phyloP scores from a whole-genome alignment of 2,113 vertebrate species.

The Alethe castanea region DNA sequence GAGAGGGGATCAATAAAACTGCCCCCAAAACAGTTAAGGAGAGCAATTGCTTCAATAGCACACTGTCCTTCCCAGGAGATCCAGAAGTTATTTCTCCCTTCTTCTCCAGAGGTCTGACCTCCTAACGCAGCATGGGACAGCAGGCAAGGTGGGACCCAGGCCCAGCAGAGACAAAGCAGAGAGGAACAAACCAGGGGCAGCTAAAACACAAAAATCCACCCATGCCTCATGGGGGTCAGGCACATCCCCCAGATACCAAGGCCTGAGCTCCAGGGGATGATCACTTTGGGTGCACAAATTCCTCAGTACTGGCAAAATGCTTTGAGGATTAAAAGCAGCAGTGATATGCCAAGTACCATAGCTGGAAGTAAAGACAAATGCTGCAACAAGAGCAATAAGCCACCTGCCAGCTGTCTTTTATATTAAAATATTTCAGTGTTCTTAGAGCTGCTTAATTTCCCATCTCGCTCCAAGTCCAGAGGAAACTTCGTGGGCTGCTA shows the following conservation, averaged over 20 bases:
- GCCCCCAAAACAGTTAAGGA: neutral
- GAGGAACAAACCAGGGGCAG: neutral
- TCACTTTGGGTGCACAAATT: neutral
- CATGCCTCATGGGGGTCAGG: neutral
- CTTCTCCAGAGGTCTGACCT: neutral
- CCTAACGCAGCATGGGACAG: neutral
- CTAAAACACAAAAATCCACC: neutral
- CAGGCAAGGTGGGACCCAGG: neutral
- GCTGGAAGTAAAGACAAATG: constrained; percentile 36
- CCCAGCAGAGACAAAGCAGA: neutral
- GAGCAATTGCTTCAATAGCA: neutral
- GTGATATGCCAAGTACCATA: neutral
- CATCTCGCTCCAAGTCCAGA: neutral
- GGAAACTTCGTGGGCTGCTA: constrained; percentile 22
- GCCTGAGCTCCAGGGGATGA: neutral
- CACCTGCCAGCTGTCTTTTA: constrained; percentile 48
- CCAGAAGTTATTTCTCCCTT: neutral
- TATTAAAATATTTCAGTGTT: constrained; percentile 54
- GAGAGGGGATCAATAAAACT: neutral
- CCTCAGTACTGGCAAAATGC: neutral
- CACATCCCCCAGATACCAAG: neutral
- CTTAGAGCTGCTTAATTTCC: constrained; percentile 17
- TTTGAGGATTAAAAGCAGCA: neutral
- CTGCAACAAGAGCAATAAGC: constrained; percentile 34
- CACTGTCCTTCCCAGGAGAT: neutral